Evolutionary conservation across 2,113 vertebrate species (phyloP).

Genomic region (Anser cygnoides): DNA sequence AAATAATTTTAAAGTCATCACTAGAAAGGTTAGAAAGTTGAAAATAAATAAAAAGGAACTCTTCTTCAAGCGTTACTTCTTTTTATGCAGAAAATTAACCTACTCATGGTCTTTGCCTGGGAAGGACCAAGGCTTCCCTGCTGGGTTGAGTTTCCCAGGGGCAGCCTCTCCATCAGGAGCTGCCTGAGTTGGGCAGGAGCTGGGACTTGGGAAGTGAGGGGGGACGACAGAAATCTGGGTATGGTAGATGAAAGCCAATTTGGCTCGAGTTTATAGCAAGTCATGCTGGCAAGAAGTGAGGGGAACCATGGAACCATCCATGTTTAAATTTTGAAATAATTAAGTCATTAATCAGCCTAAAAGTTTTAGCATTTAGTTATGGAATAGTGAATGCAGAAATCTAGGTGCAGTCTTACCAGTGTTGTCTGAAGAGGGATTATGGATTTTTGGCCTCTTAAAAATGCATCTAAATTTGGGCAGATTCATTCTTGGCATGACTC

Average conservation of each 20-base stretch:
- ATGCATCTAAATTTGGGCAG: neutral
- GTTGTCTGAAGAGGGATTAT: neutral
- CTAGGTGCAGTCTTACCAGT: neutral
- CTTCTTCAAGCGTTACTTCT: neutral
- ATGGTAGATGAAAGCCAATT: neutral
- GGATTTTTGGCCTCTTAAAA: neutral
- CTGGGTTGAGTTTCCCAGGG: rapidly evolving
- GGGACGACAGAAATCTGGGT: neutral
- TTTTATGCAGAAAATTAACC: rapidly evolving
- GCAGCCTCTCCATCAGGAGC: rapidly evolving
- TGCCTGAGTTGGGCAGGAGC: rapidly evolving
- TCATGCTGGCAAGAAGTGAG: too few species aligned
- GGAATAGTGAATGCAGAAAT: neutral
- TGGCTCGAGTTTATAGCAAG: rapidly evolving
- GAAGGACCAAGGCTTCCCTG: rapidly evolving
- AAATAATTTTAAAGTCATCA: neutral
- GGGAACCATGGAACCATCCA: too few species aligned
- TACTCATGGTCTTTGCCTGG: rapidly evolving
- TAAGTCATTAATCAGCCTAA: neutral
- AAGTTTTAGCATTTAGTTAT: neutral
- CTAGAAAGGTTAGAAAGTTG: neutral
- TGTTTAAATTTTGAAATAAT: neutral
- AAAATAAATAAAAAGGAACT: rapidly evolving
- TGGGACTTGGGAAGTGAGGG: neutral
- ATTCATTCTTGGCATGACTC: conserved; percentile 24